Base-by-base conservation (phyloP, 2,888 invertebrate species). In the Patella ulyssiponensis region DNA sequence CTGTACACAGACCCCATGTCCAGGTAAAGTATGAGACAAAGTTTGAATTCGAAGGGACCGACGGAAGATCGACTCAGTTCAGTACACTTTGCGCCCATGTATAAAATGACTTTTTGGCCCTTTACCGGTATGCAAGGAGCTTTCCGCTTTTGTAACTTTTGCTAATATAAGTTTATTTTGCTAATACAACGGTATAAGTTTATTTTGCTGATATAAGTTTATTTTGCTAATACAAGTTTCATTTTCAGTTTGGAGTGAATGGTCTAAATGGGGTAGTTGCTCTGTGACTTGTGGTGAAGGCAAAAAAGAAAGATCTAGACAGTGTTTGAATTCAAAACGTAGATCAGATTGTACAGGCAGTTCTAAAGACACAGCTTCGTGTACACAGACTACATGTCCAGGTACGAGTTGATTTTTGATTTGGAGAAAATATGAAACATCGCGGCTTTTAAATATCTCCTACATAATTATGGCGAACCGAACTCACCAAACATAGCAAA, bases 261-360 rank as follows among this genome's bases (percentile, higher is more conserved):
- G 75, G 75, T 52, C 17, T 33, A n/a, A 69, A 15, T 75, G 75
- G 75, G 52, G 51, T 44, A 51, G 33, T 44, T 75, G 75, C 33
- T 69, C 51, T 53, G 69, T 69, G 17, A 58, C 75, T 3, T 75
- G 75, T 52, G 75, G 69, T n/a, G 44, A 27, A 14, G 75, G 75
- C 11, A n/a, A 20, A 51, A 75, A 20, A 53, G 23, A 51, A 69
- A 69, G 75, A 54, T 69, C 75, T 52, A 52, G 75, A 51, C 33
- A n/a, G 23, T 75, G 75, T 69, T 27, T 44, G 3, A 75, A 52
- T 17, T 51, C 20, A 15, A 54, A 52, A 69, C 12, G 15, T 12
- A 33, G 54, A 23, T 15, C 27, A 44, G 75, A 69, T 5, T 69
- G 69, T 44, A 51, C 12, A 23, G 69, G 69, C 20, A n/a, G 23